Conservation (phyloP, 2,113 vertebrate genomes). For the Brachypteracias leptosomus region DNA sequence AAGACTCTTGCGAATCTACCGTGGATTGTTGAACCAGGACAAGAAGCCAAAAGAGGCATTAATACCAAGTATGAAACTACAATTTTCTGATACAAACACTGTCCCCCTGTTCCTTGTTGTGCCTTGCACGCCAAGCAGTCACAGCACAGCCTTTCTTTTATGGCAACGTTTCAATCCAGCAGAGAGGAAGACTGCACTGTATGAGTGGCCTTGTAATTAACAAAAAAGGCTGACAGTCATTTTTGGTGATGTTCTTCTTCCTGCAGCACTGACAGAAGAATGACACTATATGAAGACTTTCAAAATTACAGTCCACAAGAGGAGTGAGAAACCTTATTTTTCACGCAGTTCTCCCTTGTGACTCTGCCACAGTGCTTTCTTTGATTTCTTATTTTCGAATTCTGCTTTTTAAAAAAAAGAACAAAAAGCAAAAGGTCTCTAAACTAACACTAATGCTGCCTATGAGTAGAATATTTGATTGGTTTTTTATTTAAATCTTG, state of each 20-base stretch:
- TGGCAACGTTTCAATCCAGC: conserved; percentile 80
- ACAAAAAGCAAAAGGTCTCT: conserved; percentile 39
- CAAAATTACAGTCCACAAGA: conserved; percentile 78
- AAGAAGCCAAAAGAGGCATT: conserved; percentile 98
- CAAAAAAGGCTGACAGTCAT: conserved; percentile 86
- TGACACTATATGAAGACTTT: conserved; percentile 80
- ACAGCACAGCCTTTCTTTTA: conserved; percentile 86
- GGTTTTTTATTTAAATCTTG: conserved; percentile 69
- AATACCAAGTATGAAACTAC: conserved; percentile 99
- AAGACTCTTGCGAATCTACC: conserved; percentile 98
- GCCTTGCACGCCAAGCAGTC: conserved; percentile 87
- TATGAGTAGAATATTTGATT: conserved; percentile 58
- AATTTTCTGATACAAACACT: conserved; percentile 98
- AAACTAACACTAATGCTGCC: conserved; percentile 73
- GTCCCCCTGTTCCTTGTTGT: conserved; percentile 89
- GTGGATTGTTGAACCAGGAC: conserved; percentile 99
- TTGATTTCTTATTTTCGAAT: conserved; percentile 74
- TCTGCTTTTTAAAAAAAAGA: conserved; percentile 64
- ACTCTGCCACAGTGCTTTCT: conserved; percentile 77
- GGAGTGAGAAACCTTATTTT: conserved; percentile 69
- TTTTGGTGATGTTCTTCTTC: conserved; percentile 81
- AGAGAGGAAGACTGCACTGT: conserved; percentile 83
- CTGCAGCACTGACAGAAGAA: conserved; percentile 80
- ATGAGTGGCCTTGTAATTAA: conserved; percentile 85
- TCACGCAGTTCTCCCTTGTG: conserved; percentile 66